Base-by-base conservation (phyloP, 2,888 invertebrate genomes). In the Drosophila nigritarsus region DNA sequence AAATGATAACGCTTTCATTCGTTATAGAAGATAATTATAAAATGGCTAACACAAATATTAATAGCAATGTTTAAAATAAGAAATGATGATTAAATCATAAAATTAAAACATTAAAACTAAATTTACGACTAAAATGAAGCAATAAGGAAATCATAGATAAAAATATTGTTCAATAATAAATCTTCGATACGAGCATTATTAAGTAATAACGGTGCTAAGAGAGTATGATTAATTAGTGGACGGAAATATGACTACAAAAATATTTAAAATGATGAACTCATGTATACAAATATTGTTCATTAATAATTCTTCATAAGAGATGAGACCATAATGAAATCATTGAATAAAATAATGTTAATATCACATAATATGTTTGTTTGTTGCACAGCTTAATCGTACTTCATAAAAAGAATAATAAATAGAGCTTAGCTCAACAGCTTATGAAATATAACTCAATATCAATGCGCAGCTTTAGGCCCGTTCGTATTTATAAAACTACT, bases 261-360 rank as follows among this genome's bases (percentile, higher is more conserved):
- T 18, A 18, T 20, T 11, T 20, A 11, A 42, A 20, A 20, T 42
- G 20, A 42, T 5, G 27, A 49, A 49, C 29, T 49, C 49, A 27
- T 18, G 6, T 3, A 11, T 49, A 58, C 6, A 62, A n/a, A 40
- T 18, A 34, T 30, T 13, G 5, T 2, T 38, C 2, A 13, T 38
- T 20, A 29, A 13, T 7, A 42, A 24, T 27, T 15, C 13, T 3
- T 24, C 18, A 13, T 2, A 24, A 30, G 36, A 3, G 18, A 49
- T 29, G 49, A 49, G n/a, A 11, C 1, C 18, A 30, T 3, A 30
- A 63, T 64, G 18, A 36, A 50, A 27, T 29, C 24, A 63, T 49
- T n/a, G n/a, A 38, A n/a, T 7, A 4, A 32, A 38, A 30, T 29
- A n/a, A 13, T 13, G 13, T 9, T 3, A 38, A 15, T 9, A 38